phyloP scores from a whole-genome alignment of 2,888 invertebrate species.

The Laspeyria flexula region DNA sequence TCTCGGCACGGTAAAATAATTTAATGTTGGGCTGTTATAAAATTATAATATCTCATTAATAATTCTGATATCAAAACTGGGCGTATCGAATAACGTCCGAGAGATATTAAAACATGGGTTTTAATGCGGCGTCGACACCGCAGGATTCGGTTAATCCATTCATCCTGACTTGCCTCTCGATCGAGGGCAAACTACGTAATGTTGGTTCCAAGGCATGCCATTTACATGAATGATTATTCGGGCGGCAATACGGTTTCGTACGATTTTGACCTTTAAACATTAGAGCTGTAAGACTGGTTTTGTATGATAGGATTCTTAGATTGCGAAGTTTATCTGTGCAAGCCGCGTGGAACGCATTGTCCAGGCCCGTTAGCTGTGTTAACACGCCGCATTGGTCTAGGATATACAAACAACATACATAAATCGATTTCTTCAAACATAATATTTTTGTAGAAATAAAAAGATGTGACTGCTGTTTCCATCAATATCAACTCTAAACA shows the following conservation, averaged over 20 bases:
- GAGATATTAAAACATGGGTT: conserved; percentile 36
- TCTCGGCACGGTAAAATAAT: background rate
- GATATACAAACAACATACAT: conserved; percentile 51
- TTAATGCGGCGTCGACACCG: conserved; percentile 60
- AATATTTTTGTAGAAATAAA: conserved; percentile 9
- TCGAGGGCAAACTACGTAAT: conserved; percentile 73
- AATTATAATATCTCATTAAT: background rate
- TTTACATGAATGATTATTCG: conserved; percentile 81
- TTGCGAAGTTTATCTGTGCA: conserved; percentile 69
- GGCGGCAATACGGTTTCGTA: conserved; percentile 38
- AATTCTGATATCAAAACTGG: conserved; percentile 2
- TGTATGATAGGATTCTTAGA: conserved; percentile 39
- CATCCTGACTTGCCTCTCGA: conserved; percentile 64
- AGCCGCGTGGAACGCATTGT: conserved; percentile 68
- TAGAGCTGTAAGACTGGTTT: conserved; percentile 48
- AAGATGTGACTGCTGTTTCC: too few species aligned
- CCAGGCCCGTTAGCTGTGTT: conserved; percentile 64
- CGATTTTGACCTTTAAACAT: conserved; percentile 51
- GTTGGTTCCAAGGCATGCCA: conserved; percentile 71
- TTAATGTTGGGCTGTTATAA: background rate
- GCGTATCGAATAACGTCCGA: background rate
- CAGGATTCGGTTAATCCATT: conserved; percentile 67
- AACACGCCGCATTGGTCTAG: conserved; percentile 54
- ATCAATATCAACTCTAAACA: too few species aligned
- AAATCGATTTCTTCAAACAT: conserved; percentile 40